Percentiles rank a stretch among this genome's conserved stretches.
Conservation (phyloP, 53 echinoderm and acorn worm genomes). For the Echinarachnius parma region DNA sequence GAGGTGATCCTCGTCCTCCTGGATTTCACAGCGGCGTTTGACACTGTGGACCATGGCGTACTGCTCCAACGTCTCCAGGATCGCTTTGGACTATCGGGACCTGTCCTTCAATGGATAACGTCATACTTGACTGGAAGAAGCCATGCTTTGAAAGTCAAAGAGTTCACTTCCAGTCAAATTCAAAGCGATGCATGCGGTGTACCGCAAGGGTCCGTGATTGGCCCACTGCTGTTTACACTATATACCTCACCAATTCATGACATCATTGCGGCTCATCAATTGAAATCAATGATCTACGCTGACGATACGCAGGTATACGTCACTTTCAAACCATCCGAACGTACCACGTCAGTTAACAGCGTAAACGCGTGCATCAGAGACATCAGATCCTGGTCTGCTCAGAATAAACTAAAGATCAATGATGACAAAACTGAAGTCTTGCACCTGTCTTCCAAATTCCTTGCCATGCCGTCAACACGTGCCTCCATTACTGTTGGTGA, state of each 20-base stretch:
- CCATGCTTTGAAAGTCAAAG: slow-evolving; percentile 14
- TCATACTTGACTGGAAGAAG: slow-evolving; percentile 27
- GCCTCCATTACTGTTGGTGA: slow-evolving; percentile 13
- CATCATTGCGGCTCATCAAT: slow-evolving; percentile 27
- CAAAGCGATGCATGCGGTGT: not conserved
- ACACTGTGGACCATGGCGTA: slow-evolving; percentile 42
- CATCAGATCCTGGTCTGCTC: slow-evolving; percentile 26
- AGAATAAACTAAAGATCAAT: slow-evolving; percentile 23
- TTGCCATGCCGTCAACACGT: not conserved
- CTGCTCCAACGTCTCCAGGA: slow-evolving; percentile 14
- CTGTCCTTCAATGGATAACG: slow-evolving; percentile 19
- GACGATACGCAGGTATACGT: slow-evolving; percentile 44
- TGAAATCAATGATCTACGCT: slow-evolving; percentile 38
- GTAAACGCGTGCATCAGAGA: slow-evolving; percentile 39
- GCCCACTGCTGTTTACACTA: slow-evolving; percentile 3
- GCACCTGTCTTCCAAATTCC: slow-evolving; percentile 46
- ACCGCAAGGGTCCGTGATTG: slow-evolving; percentile 6
- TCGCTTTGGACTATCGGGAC: slow-evolving; percentile 28
- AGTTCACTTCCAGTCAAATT: not conserved
- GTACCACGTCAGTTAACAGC: not conserved
- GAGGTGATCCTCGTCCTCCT: slow-evolving; percentile 21
- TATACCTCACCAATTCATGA: slow-evolving; percentile 30
- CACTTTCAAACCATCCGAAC: slow-evolving; percentile 27
- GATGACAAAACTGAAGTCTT: slow-evolving; percentile 35
- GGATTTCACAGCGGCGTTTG: slow-evolving; percentile 39